Percentiles rank a stretch among this genome's conserved stretches.
Evolutionary conservation across 1,140 invertebrate species (phyloP).

Genomic region (Campoletis sonorensis): DNA sequence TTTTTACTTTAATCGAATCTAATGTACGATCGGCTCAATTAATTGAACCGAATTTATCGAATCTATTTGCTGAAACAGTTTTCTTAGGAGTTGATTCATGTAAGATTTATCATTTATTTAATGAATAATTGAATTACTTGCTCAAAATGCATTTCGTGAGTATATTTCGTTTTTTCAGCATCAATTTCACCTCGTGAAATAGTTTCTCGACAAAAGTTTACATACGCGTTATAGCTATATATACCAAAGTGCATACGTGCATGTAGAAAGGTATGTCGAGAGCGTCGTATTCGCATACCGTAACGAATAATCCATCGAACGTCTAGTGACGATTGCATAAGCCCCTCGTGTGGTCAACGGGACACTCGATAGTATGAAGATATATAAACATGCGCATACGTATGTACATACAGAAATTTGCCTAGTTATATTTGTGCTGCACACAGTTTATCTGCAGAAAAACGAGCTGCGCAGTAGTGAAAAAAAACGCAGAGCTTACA

Average conservation of each 20-base stretch:
- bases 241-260: background rate
- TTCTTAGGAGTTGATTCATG: too few relatives aligned
- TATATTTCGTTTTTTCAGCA: too few relatives aligned
- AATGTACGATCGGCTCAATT: too few relatives aligned
- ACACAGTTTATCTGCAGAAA: background rate
- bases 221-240: background rate
- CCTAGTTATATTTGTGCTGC: background rate
- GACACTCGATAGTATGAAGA: background rate
- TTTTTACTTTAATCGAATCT: too few relatives aligned
- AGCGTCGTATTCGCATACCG: slow-evolving; percentile 13
- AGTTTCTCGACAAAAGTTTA: too few relatives aligned
- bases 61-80: too few relatives aligned
- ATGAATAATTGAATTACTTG: background rate
- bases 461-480: background rate
- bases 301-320: slow-evolving; percentile 4
- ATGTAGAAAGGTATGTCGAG: background rate
- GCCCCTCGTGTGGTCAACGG: background rate
- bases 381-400: background rate
- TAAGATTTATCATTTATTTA: too few relatives aligned
- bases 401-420: background rate
- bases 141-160: background rate
- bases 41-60: too few relatives aligned
- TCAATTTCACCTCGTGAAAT: too few relatives aligned
- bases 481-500: background rate
- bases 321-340: slow-evolving; percentile 6